phyloP scores from a whole-genome alignment of 2,113 vertebrate genomes.

The Passerina amoena region DNA sequence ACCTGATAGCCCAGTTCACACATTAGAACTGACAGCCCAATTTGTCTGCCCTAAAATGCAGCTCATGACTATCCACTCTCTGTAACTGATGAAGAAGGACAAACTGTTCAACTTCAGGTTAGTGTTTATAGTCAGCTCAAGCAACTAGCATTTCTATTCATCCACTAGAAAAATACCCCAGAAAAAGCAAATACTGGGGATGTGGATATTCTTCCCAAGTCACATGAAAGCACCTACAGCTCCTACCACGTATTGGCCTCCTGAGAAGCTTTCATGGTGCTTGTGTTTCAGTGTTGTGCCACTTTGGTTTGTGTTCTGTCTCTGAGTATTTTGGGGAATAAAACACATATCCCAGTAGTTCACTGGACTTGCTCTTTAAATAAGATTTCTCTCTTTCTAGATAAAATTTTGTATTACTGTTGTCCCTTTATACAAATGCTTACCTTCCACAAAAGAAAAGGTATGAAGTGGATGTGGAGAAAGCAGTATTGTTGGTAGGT shows the following conservation, averaged over 20 bases:
- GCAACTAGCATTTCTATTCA: neutral
- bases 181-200: neutral
- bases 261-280: neutral
- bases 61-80: constrained; percentile 3
- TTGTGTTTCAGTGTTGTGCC: neutral
- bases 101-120: neutral
- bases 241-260: neutral
- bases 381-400: neutral
- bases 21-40: constrained; percentile 57
- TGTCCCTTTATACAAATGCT: neutral
- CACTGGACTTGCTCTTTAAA: neutral
- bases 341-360: neutral
- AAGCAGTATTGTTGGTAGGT: neutral
- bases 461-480: neutral
- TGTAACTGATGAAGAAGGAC: constrained; percentile 21
- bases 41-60: constrained; percentile 43
- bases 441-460: neutral
- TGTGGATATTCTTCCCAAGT: neutral
- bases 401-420: neutral
- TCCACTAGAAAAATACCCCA: neutral
- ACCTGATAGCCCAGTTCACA: constrained; percentile 40
- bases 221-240: fast-evolving
- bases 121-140: neutral
- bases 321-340: neutral
- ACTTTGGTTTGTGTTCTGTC: neutral